Percentiles rank a stretch among this genome's conserved stretches.
Conservation (phyloP, 1,140 invertebrate genomes). For the Zaprionus gabonicus region DNA sequence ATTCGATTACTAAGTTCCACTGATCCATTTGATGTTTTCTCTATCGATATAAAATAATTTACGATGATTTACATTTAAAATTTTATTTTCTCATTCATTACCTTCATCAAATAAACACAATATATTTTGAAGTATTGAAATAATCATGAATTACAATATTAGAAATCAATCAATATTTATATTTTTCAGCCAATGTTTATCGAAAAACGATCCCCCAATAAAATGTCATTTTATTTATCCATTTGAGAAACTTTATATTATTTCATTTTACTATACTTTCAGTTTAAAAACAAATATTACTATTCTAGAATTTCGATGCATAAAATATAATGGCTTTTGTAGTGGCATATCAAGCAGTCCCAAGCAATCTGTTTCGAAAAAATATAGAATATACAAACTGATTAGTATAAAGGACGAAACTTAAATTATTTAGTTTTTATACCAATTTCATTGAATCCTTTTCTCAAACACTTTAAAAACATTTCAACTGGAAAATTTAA, state of each 20-base stretch:
- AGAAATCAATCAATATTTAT: too few relatives aligned
- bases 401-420: neutral
- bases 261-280: constrained; percentile 17
- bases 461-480: constrained; percentile 63
- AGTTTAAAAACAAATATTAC: constrained; percentile 59
- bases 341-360: constrained; percentile 45
- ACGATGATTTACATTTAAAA: neutral
- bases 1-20: neutral
- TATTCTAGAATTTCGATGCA: constrained; percentile 39
- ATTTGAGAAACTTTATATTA: neutral
- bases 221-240: too few relatives aligned
- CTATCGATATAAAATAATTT: neutral
- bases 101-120: neutral
- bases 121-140: too few relatives aligned
- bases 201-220: too few relatives aligned
- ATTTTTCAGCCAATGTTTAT: too few relatives aligned
- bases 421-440: neutral
- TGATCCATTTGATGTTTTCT: too few relatives aligned
- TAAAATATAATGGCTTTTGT: constrained; percentile 29
- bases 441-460: constrained; percentile 62
- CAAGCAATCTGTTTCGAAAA: constrained; percentile 45
- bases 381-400: neutral
- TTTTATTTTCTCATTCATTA: neutral
- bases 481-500: constrained; percentile 85
- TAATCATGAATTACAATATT: too few relatives aligned